Conservation (phyloP, 2,888 invertebrate genomes). For the Synanthedon myopaeformis region DNA sequence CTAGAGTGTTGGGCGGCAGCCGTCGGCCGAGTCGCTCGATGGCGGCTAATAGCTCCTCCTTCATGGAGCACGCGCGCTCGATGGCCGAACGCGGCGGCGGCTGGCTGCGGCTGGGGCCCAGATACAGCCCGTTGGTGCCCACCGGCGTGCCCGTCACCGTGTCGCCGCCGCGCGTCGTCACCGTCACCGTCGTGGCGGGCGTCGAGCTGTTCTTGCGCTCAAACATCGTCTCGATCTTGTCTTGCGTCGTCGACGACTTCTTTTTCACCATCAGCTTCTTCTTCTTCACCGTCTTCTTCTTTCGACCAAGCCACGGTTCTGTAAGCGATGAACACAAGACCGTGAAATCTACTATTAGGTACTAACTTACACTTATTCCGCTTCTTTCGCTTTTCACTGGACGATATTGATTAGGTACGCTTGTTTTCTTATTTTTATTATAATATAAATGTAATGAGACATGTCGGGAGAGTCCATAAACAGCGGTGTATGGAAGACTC, state of each 20-base stretch:
- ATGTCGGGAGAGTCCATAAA: too few species aligned
- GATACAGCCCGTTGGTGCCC: slow-evolving; percentile 57
- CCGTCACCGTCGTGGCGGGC: slow-evolving; percentile 12
- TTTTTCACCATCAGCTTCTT: slow-evolving; percentile 61
- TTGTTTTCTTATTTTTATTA: too few species aligned
- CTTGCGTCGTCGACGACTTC: slow-evolving; percentile 78
- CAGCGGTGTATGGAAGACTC: not conserved
- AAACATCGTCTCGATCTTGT: slow-evolving; percentile 81
- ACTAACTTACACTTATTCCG: too few species aligned
- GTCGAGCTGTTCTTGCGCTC: slow-evolving; percentile 46
- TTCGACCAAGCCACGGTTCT: slow-evolving; percentile 84
- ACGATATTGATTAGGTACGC: not conserved
- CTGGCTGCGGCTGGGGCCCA: slow-evolving; percentile 42
- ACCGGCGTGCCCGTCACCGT: slow-evolving; percentile 54
- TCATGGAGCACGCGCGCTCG: slow-evolving; percentile 92
- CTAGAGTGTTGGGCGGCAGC: slow-evolving; percentile 96
- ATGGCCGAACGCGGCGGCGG: slow-evolving; percentile 86
- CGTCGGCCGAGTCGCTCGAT: slow-evolving; percentile 89
- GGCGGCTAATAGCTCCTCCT: slow-evolving; percentile 84
- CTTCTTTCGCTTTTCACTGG: too few species aligned
- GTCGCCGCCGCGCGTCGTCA: slow-evolving; percentile 34
- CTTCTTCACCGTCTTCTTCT: slow-evolving; percentile 75
- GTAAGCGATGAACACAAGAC: slow-evolving; percentile 8
- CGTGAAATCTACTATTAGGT: too few species aligned
- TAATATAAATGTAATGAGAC: not conserved